Base-by-base conservation (phyloP, 2,113 vertebrate genomes). In the Brevimyrus niger region DNA sequence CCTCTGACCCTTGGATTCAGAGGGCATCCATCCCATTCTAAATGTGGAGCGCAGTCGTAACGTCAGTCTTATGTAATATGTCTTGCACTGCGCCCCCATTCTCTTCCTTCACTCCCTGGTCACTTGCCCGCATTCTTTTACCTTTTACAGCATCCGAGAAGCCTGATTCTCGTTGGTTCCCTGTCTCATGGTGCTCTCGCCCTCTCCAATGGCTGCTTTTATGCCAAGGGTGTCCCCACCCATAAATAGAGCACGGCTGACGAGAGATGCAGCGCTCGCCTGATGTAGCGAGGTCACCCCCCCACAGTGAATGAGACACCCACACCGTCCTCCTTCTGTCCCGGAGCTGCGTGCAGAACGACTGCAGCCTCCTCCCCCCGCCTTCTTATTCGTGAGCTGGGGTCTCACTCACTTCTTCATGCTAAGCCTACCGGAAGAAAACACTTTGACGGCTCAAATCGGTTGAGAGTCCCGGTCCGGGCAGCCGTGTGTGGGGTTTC, bases 191-290 rank as follows among this genome's bases (percentile, higher is more conserved):
- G 31, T 2, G 73, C 35, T 80, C 11, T 51, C 42, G 73, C 61
- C 87, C 61, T 65, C 53, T 91, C 38, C 58, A 13, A 89, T 0
- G 0, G 2, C 0, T 0, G 5, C 91, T 89, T 89, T 82, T 7
- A 42, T 90, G 51, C 38, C 31, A 38, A 80, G 88, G 90, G 83
- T 51, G 61, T 42, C 58, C 69, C 31, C 38, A 58, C 50, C 27
- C 87, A 65, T 61, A 19, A 17, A 58, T 21, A 58, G 27, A 53
- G 7, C 31, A 10, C 8, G 13, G 51, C 31, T 19, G 31, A n/a
- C 2, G 15, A 50, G 11, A 47, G 46, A 53, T 51, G 31, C 48
- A 50, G 50, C 86, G 15, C 51, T 80, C 73, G 35, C 17, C 35
- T 80, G 11, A 80, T 42, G 73, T 80, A 80, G 73, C 5, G 73